Base-by-base conservation (phyloP, 2,797 vertebrate species). In the Chelonia mydas region DNA sequence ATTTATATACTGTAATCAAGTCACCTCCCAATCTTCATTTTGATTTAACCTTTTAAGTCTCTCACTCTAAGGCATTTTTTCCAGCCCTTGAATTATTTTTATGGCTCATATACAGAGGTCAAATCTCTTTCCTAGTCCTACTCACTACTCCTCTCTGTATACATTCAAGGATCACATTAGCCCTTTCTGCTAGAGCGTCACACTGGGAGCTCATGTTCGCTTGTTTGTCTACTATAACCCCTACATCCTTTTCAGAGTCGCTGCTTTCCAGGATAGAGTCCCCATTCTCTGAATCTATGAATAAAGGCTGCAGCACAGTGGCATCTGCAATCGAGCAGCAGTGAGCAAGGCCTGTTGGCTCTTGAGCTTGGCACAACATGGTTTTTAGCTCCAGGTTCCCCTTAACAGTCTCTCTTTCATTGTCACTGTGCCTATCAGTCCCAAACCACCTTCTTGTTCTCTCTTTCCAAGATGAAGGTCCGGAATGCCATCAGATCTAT, bases 1-100 rank as follows among this genome's bases (percentile, higher is more conserved):
- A 91, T 45, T 90, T 85, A 11, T 57, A 88, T 11, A 16, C 11
- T 50, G 3, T n/a, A 57, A 37, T 65, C 16, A 92, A 90, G 81
- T 81, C 53, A 23, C 23, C 41, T 41, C 41, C 41, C 5, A 41
- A 41, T 41, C 41, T 41, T 41, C 41, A 41, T 41, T 54, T 54
- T 54, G 55, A 90, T 79, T 15, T 81, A 59, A 23, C 86, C 76
- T 3, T 3, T 5, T 47, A 6, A 1, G 1, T 94, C 91, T 91
- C n/a, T 83, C 57, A 68, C 77, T 79, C 87, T 72, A 93, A 90
- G 50, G 49, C 81, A 31, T 92, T 89, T 95, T n/a, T 89, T 79
- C 91, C 81, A 95, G 85, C 87, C 37, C 15, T 95, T 96, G 77
- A 78, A 83, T 94, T 21, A 50, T 37, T 92, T 94, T 95, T 93